Conservation (phyloP, 2,797 vertebrate species). For the Falco concolor region DNA sequence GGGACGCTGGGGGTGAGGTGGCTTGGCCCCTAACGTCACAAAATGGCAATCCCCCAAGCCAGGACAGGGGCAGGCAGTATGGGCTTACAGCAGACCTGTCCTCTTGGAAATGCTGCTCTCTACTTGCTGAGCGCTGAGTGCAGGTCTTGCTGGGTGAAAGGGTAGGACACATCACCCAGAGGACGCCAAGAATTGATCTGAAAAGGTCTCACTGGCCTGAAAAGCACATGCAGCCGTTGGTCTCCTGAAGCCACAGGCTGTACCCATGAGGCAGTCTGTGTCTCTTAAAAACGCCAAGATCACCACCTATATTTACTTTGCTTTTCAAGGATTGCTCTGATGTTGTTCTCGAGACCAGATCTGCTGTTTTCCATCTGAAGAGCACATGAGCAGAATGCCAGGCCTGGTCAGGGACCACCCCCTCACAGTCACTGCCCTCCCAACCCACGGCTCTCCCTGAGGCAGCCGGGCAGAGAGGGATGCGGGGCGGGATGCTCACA, state of each 20-base stretch:
- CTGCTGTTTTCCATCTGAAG: not conserved
- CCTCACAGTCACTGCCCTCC: not conserved
- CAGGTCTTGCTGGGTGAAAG: not conserved
- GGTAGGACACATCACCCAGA: not conserved
- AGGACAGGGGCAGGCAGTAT: not conserved
- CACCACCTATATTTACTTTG: not conserved
- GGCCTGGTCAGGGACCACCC: not conserved
- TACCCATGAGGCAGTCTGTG: not conserved
- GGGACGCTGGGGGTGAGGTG: not conserved
- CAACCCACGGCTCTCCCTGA: not conserved
- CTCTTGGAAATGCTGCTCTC: not conserved
- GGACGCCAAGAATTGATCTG: fast-evolving
- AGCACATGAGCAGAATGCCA: not conserved
- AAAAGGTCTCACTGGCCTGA: not conserved
- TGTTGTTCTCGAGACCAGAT: not conserved
- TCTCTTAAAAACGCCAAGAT: not conserved
- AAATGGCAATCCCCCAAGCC: not conserved
- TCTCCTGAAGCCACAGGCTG: not conserved
- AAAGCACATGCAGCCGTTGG: not conserved
- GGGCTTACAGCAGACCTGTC: not conserved
- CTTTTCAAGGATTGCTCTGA: not conserved
- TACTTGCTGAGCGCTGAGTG: fast-evolving
- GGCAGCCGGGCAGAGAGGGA: not conserved
- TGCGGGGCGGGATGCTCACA: not conserved
- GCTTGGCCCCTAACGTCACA: not conserved